Evolutionary conservation across 2,113 vertebrate species (phyloP).

Genomic region (Hippocampus abdominalis): DNA sequence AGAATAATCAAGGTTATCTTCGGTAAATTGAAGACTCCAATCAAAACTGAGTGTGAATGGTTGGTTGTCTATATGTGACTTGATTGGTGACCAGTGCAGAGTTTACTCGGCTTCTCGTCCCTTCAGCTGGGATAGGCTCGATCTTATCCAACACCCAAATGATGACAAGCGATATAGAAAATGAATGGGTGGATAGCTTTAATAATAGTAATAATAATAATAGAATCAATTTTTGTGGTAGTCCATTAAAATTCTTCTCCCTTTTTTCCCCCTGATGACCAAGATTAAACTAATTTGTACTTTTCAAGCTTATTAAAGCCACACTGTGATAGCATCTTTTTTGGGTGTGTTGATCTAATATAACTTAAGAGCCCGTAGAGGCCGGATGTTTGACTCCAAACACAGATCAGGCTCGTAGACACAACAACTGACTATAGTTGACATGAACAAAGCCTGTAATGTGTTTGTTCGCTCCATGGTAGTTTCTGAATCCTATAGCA

Average conservation of each 20-base stretch:
- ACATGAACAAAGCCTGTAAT: neutral
- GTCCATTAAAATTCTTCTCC: neutral
- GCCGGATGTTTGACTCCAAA: slow-evolving; percentile 43
- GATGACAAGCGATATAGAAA: neutral
- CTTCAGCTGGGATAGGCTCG: neutral
- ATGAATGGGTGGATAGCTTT: neutral
- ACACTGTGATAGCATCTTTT: slow-evolving; percentile 34
- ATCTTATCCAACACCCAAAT: neutral
- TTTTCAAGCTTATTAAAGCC: neutral
- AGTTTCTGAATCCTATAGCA: slow-evolving; percentile 13
- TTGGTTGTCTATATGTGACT: neutral
- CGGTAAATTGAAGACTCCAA: too few relatives aligned
- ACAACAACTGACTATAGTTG: slow-evolving; percentile 17
- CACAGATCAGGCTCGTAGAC: slow-evolving; percentile 20
- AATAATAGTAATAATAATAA: neutral
- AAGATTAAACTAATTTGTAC: neutral
- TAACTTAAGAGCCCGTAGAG: slow-evolving; percentile 31
- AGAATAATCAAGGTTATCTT: too few relatives aligned
- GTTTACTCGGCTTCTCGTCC: neutral
- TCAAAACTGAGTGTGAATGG: neutral
- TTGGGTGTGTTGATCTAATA: slow-evolving; percentile 34
- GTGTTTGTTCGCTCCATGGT: neutral
- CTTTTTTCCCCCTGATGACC: neutral
- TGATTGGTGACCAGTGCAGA: neutral
- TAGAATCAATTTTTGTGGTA: neutral